Base-by-base conservation (phyloP, 2,888 invertebrate species). In the Trilocha varians region DNA sequence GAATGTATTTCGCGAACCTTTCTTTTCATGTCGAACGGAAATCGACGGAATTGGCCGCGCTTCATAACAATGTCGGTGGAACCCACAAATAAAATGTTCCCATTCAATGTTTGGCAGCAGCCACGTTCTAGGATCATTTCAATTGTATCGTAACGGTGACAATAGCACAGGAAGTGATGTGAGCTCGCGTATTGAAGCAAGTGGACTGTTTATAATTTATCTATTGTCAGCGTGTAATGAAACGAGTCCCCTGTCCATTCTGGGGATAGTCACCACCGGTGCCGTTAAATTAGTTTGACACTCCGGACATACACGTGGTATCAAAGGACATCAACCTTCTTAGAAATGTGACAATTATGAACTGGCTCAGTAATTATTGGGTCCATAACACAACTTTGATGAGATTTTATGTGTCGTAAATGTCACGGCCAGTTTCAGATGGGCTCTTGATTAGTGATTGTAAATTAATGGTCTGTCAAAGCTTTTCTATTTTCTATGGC, bases 191-290 rank as follows among this genome's bases (percentile, higher is more conserved):
- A 74, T 78, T 73, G 77, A 67, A 65, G 77, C 80, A 80, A 84
- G 83, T 83, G 82, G 76, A 78, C 79, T 85, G 85, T 83, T 83
- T 83, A 85, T 84, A 84, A 85, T 85, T 83, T 79, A 83, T 78
- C 63, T 72, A 80, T 84, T 85, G 83, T 84, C 65, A 57, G 48
- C 59, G 54, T 54, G 65, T 70, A 74, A 76, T 71, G 71, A 71
- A 75, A 73, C 76, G 78, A 75, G 78, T 66, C 72, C 70, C 65
- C 50, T 48, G 45, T 39, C 57, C 68, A 72, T 83, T 83, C 80
- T 77, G 58, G 60, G 57, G 50, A 52, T 44, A 51, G 59, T 58
- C 59, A 62, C 62, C 65, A 62, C 60, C 64, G 64, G 66, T 73
- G 66, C 53, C 59, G 57, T 69, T 65, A 79, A 80, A 82, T 83